Base-by-base conservation (phyloP, 37 sponge, comb jelly and placozoan species). In the Dysidea cf. avara region DNA sequence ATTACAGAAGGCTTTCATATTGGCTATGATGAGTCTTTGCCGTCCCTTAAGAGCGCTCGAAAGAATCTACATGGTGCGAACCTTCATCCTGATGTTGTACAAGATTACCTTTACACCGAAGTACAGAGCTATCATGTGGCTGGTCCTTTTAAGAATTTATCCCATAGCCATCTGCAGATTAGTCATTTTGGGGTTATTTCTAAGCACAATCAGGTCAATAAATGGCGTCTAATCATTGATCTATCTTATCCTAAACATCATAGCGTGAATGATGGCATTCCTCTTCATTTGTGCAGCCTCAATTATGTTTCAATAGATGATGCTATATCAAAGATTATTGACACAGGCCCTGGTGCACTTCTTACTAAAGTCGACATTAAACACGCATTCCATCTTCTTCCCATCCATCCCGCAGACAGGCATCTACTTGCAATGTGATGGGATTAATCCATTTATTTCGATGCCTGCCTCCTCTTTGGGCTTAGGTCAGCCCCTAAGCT, bases 181-280 rank as follows among this genome's bases (percentile, higher is more conserved):
- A 66, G 68, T n/a, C 68, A 39, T 17, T 11, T 66, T 11, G 68
- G 68, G 12, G 22, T 66, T 47, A 22, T 66, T n/a, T 47, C 68
- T 20, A 66, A 66, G 37, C 13, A 37, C 55, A 54, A 70, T 37
- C 56, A 35, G 22, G 22, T 30, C 4, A 20, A n/a, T 22, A 59
- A 58, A 38, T 73, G 74, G 71, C 29, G 74, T 73, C 74, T 31
- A n/a, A n/a, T n/a, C n/a, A n/a, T n/a, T n/a, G n/a, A n/a, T n/a
- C n/a, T n/a, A n/a, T n/a, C n/a, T n/a, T 32, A 22, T 18, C 74
- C 74, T 7, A 5, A 2, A 4, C 4, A 21, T 31, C 48, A 35
- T 7, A 70, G 71, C 35, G 56, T 70, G 12, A 70, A 70, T 26
- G 49, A 66, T 66, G 68, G 68, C 68, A 40, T 66, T 6, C 28